Evolutionary conservation across 2,113 vertebrate species (phyloP).

Genomic region (Sapajus apella): DNA sequence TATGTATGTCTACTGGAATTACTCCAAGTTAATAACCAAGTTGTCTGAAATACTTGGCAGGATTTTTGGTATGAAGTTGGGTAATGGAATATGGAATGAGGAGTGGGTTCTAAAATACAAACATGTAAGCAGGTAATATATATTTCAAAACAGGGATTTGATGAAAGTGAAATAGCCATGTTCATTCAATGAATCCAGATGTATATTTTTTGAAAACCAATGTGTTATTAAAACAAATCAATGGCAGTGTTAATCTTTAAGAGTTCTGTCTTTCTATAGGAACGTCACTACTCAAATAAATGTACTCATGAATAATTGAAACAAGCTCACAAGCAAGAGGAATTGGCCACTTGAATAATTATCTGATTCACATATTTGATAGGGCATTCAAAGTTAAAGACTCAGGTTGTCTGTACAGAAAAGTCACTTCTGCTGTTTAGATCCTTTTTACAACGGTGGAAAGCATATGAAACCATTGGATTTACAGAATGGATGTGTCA

Average conservation of each 20-base stretch:
- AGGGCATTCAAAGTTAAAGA: neutral
- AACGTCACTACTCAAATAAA: neutral
- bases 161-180: neutral
- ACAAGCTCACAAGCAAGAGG: neutral
- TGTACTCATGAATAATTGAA: neutral
- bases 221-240: neutral
- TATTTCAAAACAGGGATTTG: slow-evolving; percentile 12
- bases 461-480: neutral
- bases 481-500: neutral
- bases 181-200: neutral
- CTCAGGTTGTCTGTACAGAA: neutral
- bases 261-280: neutral
- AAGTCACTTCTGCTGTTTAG: neutral
- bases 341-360: neutral
- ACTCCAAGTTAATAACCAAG: neutral
- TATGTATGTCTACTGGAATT: neutral
- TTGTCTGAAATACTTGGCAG: neutral
- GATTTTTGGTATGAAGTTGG: neutral
- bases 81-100: neutral
- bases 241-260: neutral
- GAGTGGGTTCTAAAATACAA: neutral
- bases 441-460: neutral
- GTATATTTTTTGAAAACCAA: neutral
- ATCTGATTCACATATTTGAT: neutral
- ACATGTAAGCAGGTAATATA: neutral